Percentiles rank a stretch among this genome's conserved stretches.
Evolutionary conservation across 1,140 invertebrate species (phyloP).

Genomic region (Harlomillsia oculata): DNA sequence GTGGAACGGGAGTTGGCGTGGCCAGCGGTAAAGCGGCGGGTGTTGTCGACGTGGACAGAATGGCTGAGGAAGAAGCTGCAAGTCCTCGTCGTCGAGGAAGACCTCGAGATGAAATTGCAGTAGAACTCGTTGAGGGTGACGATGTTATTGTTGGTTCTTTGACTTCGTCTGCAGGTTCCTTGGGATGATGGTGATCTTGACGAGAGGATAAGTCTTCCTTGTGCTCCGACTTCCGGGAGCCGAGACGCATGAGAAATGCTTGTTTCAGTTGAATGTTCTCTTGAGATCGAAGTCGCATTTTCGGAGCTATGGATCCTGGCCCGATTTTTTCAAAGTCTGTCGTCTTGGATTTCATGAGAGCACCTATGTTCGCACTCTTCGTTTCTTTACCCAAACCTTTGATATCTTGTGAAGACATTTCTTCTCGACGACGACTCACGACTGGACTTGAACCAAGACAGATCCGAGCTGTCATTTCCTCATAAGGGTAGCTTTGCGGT

Average conservation of each 20-base stretch:
- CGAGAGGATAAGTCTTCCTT: background rate
- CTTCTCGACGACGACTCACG: background rate
- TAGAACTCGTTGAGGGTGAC: background rate
- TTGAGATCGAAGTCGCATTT: slow-evolving; percentile 27
- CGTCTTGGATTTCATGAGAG: slow-evolving; percentile 35
- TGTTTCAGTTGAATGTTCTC: slow-evolving; percentile 29
- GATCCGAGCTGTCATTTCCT: slow-evolving; percentile 34
- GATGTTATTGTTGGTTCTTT: background rate
- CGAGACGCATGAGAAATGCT: slow-evolving; percentile 18
- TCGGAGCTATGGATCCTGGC: slow-evolving; percentile 12
- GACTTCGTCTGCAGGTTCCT: background rate
- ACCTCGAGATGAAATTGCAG: background rate
- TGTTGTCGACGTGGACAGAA: background rate
- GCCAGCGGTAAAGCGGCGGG: background rate
- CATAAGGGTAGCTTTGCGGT: slow-evolving; percentile 28
- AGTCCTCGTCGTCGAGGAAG: background rate
- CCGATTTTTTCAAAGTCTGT: slow-evolving; percentile 34
- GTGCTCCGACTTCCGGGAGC: slow-evolving; percentile 4
- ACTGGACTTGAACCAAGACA: slow-evolving; percentile 16
- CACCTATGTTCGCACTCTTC: slow-evolving; percentile 29
- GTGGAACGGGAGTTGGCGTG: background rate
- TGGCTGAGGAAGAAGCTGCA: background rate
- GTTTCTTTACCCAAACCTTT: slow-evolving; percentile 32
- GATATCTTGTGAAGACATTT: slow-evolving; percentile 3
- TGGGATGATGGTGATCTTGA: background rate